Base-by-base conservation (phyloP, 2,797 vertebrate species). In the Rhodeus uyekii region DNA sequence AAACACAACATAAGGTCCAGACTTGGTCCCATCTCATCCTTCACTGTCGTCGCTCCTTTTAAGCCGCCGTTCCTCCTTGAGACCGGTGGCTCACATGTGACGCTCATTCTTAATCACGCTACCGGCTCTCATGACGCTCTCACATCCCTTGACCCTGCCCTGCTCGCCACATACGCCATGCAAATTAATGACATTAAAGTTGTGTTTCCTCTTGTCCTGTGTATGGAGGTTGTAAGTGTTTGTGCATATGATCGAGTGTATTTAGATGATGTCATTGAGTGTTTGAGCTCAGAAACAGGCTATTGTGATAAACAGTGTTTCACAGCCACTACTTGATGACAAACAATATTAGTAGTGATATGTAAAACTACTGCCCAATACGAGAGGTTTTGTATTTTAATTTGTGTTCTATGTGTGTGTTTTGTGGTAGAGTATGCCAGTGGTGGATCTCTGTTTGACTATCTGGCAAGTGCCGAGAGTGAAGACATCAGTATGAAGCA, bases 401-500 rank as follows among this genome's bases (percentile, higher is more conserved):
- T 64, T 73, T 48, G n/a, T 5, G 48, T 46, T 39, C 1, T 61
- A 34, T 42, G 42, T 22, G 3, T 50, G 22, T 74, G 19, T 78
- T 27, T 48, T 39, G 48, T 39, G 1, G 12, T 76, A 81, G 98
- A 99, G 90, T 99, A 98, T 87, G 98, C 98, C 68, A 95, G 96
- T 42, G 92, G 96, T 39, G 98, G 98, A 34, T 98, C 96, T 3
- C 89, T 99, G 38, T 99, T 96, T 83, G 98, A 99, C 87, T 99
- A 97, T 90, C 96, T 99, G 91, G 98, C 97, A 88, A 98, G 97
- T 85, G 95, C 93, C 60, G 93, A 95, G 89, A 99, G 98, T 86
- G 96, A 98, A 88, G 94, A 96, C 78, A 99, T 99, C 96, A 96
- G 98, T 90, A 98, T 99, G 95, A 95, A 94, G 50, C 97, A 99